A percentile compares a stretch with the other conserved stretches of the same genome.
These are phyloP conservation scores for Pseudomyrmex cubaensis DNA, from an alignment of 1,140 invertebrate genomes.

Conservation along the genomic window DNA sequence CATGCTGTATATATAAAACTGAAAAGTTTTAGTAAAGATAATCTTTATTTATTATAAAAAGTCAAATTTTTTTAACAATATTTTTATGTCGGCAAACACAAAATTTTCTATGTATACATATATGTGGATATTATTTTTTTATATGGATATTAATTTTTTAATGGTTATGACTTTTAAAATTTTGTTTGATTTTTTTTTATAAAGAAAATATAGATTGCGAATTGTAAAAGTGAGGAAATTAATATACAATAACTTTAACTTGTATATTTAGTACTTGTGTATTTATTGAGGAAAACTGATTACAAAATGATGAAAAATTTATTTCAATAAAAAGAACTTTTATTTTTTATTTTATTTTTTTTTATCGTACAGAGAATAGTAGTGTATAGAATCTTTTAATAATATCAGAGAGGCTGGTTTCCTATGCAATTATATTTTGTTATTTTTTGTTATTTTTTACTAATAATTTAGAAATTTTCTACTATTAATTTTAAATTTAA, in stretches of 20 bases:
- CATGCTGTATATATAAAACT: neutral
- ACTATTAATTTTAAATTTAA: too few species aligned
- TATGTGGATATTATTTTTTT: too few species aligned
- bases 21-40: slow-evolving; percentile 16
- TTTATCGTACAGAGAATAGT: too few species aligned
- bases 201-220: neutral
- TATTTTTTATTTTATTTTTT: too few species aligned
- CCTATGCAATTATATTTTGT: too few species aligned
- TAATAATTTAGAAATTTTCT: too few species aligned
- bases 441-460: too few species aligned
- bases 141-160: too few species aligned
- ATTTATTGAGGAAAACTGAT: neutral
- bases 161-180: too few species aligned
- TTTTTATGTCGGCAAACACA: neutral
- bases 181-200: neutral
- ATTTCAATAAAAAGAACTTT: too few species aligned
- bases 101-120: neutral
- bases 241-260: neutral
- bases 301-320: neutral
- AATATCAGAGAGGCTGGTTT: too few species aligned
- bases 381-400: too few species aligned
- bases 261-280: neutral
- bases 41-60: slow-evolving; percentile 19
- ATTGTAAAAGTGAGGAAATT: neutral
- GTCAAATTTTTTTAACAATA: neutral